These are phyloP conservation scores for Rutilus rutilus DNA, from an alignment of 2,113 vertebrate genomes.

Conservation along the genomic window DNA sequence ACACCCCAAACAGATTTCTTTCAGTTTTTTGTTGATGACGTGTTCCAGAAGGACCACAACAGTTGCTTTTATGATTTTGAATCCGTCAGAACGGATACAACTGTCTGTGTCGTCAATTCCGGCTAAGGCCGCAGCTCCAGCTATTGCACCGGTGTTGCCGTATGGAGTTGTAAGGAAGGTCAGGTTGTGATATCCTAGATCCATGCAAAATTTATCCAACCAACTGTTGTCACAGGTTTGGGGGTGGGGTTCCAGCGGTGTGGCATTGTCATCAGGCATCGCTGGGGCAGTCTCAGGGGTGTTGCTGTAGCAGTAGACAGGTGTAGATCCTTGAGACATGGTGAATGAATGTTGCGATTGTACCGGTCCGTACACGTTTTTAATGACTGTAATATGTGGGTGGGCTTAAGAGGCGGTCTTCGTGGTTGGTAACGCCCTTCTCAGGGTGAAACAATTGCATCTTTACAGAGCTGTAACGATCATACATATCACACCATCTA, in stretches of 20 bases:
- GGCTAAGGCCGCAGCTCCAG: rapidly evolving
- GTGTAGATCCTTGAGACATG: background rate
- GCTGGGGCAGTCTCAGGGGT: rapidly evolving
- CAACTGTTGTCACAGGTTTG: background rate
- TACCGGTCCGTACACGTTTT: background rate
- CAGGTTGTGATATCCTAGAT: background rate
- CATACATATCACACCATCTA: background rate
- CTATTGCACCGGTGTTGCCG: background rate
- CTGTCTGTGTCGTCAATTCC: background rate
- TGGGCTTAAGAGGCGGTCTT: background rate
- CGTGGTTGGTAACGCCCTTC: background rate
- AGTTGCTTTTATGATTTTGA: background rate
- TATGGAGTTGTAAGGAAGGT: background rate
- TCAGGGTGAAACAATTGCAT: background rate
- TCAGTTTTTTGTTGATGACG: background rate
- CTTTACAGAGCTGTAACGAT: background rate
- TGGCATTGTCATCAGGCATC: background rate
- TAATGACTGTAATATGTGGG: background rate
- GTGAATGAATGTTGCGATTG: background rate
- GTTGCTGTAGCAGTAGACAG: background rate
- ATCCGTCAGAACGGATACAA: background rate
- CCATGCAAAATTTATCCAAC: background rate
- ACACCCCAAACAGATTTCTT: background rate
- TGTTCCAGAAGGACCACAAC: background rate
- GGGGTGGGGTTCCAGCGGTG: background rate